A percentile compares a stretch with the other conserved stretches of the same genome.
Evolutionary conservation across 1,140 invertebrate species (phyloP).

Genomic region (Bombus cullumanus): DNA sequence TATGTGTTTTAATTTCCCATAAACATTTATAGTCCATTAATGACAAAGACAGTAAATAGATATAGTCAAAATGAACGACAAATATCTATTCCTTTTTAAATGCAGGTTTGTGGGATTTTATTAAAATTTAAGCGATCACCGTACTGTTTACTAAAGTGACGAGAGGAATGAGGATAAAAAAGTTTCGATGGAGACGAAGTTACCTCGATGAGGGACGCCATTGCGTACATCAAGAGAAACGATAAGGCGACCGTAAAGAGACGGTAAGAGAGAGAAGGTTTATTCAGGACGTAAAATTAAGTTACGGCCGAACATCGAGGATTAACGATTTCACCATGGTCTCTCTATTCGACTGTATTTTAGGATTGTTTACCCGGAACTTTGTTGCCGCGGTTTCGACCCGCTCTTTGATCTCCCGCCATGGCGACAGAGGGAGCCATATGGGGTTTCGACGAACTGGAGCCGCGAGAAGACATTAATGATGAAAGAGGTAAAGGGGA

Average conservation of each 20-base stretch:
- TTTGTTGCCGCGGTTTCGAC: constrained; percentile 3
- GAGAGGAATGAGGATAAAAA: neutral
- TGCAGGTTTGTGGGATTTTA: too few relatives aligned
- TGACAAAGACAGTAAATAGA: neutral
- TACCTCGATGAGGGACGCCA: neutral
- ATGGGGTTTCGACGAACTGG: neutral
- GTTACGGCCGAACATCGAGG: constrained; percentile 15
- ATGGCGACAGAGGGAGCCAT: neutral
- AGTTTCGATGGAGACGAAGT: neutral
- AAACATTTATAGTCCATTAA: neutral
- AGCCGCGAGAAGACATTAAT: neutral
- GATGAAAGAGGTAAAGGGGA: neutral
- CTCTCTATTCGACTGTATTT: neutral
- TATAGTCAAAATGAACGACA: neutral
- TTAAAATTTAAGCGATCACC: too few relatives aligned
- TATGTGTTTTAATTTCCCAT: neutral
- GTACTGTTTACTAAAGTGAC: neutral
- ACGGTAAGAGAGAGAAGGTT: neutral
- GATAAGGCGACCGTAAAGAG: constrained; percentile 18
- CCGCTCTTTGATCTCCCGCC: neutral
- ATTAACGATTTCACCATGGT: constrained; percentile 24
- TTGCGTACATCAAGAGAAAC: neutral
- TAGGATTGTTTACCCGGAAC: constrained; percentile 8
- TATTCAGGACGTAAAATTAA: constrained; percentile 53
- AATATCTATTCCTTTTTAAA: neutral